Conservation (phyloP, 2,888 invertebrate species). For the Lamellibrachia columna region DNA sequence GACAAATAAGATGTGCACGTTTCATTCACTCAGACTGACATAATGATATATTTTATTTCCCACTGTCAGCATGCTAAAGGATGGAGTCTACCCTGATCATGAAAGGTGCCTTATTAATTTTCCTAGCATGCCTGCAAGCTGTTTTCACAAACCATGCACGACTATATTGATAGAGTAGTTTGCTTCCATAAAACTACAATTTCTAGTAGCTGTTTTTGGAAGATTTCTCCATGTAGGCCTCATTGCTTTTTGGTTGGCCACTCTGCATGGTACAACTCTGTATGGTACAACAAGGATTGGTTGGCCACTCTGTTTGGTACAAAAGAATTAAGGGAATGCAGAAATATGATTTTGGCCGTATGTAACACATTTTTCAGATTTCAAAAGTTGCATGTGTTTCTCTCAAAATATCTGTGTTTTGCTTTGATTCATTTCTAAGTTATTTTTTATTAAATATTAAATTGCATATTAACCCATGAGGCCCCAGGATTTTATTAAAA, state of each 20-base stretch:
- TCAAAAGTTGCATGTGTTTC: not conserved
- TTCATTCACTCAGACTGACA: not conserved
- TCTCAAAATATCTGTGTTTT: not conserved
- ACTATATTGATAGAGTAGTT: not conserved
- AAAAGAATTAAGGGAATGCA: too few relatives aligned
- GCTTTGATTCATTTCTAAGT: too few relatives aligned
- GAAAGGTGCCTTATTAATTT: constrained; percentile 22
- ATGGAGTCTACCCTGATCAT: constrained; percentile 31
- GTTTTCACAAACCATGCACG: not conserved
- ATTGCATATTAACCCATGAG: too few relatives aligned
- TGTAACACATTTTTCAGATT: not conserved
- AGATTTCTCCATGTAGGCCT: not conserved
- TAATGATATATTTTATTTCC: not conserved
- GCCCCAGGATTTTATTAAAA: too few relatives aligned
- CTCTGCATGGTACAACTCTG: too few relatives aligned
- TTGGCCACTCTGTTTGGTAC: too few relatives aligned
- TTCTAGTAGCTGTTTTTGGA: not conserved
- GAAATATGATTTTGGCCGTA: not conserved
- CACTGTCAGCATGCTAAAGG: constrained; percentile 30
- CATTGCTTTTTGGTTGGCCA: not conserved
- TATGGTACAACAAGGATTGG: too few relatives aligned
- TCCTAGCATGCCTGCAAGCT: not conserved
- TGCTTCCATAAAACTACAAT: not conserved
- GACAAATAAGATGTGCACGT: not conserved
- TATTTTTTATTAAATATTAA: too few relatives aligned